Base-by-base conservation (phyloP, 2,113 vertebrate genomes). In the Halcyon senegalensis region DNA sequence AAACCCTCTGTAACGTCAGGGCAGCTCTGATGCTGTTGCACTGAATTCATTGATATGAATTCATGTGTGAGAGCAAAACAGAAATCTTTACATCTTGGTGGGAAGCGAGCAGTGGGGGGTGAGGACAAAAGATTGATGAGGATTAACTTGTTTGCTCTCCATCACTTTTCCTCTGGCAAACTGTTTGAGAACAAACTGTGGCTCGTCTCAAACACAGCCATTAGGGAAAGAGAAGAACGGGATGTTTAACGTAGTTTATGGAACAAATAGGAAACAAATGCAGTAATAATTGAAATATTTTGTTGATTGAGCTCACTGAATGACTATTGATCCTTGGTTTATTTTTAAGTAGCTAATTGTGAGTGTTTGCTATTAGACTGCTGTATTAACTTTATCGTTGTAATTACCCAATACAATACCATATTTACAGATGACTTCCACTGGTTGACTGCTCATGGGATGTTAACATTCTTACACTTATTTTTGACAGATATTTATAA, bases 271-370 rank as follows among this genome's bases (percentile, higher is more conserved):
- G 39, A 62, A 77, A 39, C 69, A 80, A 90, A 16, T n/a, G 19
- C 62, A 83, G 67, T 20, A 81, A 69, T 64, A 83, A 53, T 15
- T 35, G 56, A 30, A 87, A 82, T 84, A 76, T 79, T 93, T 83
- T 85, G 48, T 70, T 37, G 44, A 30, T 16, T 72, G 58, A 83
- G 44, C 31, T 80, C 41, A 53, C 27, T 58, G 67, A 93, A 50
- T 77, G 37, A 28, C 69, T 88, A 94, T 85, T 88, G 92, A 90
- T 92, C 75, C 59, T 79, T 72, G 78, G 51, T 30, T 81, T 88
- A 17, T 81, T 92, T 96, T 43, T 73, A 31, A 88, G 75, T 3
- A 66, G 70, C 59, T 90, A 82, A 72, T 92, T 79, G 70, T 30
- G 53, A 76, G 55, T 59, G 33, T 86, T 94, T 92, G 79, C 35